Evolutionary conservation across 1,140 invertebrate genomes (phyloP).

Genomic region (Megalonaias nervosa): DNA sequence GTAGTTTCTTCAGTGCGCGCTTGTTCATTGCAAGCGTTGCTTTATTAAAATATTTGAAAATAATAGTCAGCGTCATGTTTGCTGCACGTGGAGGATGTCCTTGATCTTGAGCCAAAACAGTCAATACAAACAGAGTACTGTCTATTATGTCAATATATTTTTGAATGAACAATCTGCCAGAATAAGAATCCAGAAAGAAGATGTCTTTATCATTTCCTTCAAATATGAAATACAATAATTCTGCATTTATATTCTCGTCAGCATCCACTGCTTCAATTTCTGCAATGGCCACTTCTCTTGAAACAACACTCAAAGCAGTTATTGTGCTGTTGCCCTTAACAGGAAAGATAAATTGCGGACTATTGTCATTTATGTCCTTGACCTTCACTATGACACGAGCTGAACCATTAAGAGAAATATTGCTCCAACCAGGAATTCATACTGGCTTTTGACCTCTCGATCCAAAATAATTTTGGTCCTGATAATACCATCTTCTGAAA

Average conservation of each 20-base stretch:
- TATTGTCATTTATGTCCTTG: slow-evolving; percentile 34
- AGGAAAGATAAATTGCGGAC: slow-evolving; percentile 34
- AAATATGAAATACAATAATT: slow-evolving; percentile 48
- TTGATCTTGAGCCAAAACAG: slow-evolving; percentile 44
- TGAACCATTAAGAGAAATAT: slow-evolving; percentile 25
- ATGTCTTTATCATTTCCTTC: slow-evolving; percentile 44
- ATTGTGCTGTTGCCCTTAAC: slow-evolving; percentile 13
- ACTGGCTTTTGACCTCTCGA: slow-evolving; percentile 27
- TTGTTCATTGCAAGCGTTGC: not conserved
- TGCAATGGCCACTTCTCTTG: slow-evolving; percentile 20
- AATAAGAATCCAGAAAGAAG: slow-evolving; percentile 43
- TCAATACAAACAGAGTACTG: slow-evolving; percentile 34
- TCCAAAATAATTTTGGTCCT: slow-evolving; percentile 31
- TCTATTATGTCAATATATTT: slow-evolving; percentile 29
- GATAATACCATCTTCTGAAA: slow-evolving; percentile 29
- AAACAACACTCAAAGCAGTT: slow-evolving; percentile 29
- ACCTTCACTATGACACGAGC: slow-evolving; percentile 27
- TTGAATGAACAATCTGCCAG: slow-evolving; percentile 41
- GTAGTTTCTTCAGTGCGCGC: not conserved
- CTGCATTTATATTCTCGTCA: slow-evolving; percentile 44
- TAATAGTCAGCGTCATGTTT: slow-evolving; percentile 30
- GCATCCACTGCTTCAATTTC: slow-evolving; percentile 33
- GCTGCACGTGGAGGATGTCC: slow-evolving; percentile 40
- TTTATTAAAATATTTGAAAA: slow-evolving; percentile 25
- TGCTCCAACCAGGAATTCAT: slow-evolving; percentile 30